Evolutionary conservation across 2,113 vertebrate genomes (phyloP).

Genomic region (Sciurus niger): DNA sequence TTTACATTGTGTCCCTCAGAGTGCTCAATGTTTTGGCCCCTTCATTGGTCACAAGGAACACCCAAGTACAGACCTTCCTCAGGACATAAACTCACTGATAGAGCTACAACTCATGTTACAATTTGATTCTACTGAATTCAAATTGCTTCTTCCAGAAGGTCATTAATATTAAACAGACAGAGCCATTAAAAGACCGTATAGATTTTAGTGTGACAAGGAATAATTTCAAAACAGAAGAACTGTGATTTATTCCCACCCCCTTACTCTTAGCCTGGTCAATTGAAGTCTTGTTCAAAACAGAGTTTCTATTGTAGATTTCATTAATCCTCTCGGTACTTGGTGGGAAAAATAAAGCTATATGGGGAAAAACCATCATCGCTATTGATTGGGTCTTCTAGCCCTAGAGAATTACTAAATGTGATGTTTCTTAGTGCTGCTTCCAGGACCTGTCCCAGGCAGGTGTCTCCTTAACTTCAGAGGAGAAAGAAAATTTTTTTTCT

Average conservation of each 20-base stretch:
- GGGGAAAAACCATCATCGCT: neutral
- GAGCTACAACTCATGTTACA: neutral
- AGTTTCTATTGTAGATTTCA: conserved; percentile 8
- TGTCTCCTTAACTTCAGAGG: conserved; percentile 40
- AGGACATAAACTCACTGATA: neutral
- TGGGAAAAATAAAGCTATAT: conserved; percentile 1
- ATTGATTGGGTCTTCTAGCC: conserved; percentile 52
- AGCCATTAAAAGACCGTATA: neutral
- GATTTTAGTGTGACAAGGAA: neutral
- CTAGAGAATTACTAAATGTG: conserved; percentile 40
- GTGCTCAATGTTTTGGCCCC: neutral
- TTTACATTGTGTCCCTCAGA: neutral
- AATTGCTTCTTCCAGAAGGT: neutral
- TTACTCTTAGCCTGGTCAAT: neutral
- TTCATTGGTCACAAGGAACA: neutral
- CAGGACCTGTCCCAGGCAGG: neutral
- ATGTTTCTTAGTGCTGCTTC: conserved; percentile 45
- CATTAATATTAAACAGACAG: neutral
- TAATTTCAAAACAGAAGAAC: neutral
- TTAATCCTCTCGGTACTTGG: neutral
- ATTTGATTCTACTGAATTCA: neutral
- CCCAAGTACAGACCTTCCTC: neutral
- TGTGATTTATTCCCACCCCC: neutral
- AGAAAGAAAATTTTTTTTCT: conserved; percentile 12
- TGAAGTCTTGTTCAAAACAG: conserved; percentile 3